Base-by-base conservation (phyloP, 2,797 vertebrate genomes). In the Danio choprae region DNA sequence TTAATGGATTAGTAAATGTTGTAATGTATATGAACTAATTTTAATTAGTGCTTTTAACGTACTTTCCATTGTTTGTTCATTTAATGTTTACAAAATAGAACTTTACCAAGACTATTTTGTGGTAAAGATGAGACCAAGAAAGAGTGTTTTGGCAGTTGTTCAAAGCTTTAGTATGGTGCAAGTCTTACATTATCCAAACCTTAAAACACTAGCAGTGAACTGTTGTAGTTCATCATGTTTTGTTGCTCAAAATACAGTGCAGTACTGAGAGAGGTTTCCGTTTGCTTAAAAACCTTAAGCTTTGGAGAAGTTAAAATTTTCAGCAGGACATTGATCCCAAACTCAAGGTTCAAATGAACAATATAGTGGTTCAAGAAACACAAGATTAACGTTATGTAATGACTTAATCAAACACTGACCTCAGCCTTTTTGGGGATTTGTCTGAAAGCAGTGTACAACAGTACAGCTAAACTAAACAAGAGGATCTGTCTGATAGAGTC, bases 311-410 rank as follows among this genome's bases (percentile, higher is more conserved):
- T 51, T 20, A 29, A n/a, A 74, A 62, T n/a, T 58, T 68, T 56
- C 12, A 77, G 62, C 74, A 44, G 20, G 13, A 18, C 20, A 56
- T 7, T 56, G 62, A 67, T 67, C 40, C 38, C 0, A 11, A 77
- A 44, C 20, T 55, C 69, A 74, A 74, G n/a, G 29, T 44, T 29
- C 36, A 62, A 74, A 38, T 55, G 12, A 58, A 55, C 69, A 72
- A 56, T 55, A 13, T 41, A 55, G 36, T 29, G n/a, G 60, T 16
- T 76, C 5, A 76, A 65, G 20, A 77, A 46, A 43, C 64, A 55
- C 6, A 29, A 44, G 18, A 65, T 51, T 64, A 64, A 64, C 50
- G 15, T 46, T 18, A 15, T 20, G 11, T 22, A 72, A 72, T 72
- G 53, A 7, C 7, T 44, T 51, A 71, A 22, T 40, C 15, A 56